Base-by-base conservation (phyloP, 2,797 vertebrate species). In the Paramormyrops hopkinsi region DNA sequence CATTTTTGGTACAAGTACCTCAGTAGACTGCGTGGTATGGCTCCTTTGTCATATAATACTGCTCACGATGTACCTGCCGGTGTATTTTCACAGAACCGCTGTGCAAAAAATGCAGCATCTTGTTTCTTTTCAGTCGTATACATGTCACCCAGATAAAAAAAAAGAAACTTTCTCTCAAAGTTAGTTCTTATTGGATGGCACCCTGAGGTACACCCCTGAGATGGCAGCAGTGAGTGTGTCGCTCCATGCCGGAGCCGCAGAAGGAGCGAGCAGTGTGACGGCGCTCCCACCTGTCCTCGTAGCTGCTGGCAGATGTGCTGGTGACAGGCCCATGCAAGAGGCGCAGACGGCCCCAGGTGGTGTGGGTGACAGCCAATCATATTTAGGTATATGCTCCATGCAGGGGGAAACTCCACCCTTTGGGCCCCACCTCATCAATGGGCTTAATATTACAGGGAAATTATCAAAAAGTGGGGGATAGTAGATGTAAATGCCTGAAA, bases 281-380 rank as follows among this genome's bases (percentile, higher is more conserved):
- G 33, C 17, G 54, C 17, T 59, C 22, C 73, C 53, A 76, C 54
- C 56, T 19, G 51, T 65, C 83, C 22, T 83, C 19, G 9, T 17
- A 51, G 29, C 33, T 82, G 69, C 93, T 95, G 93, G 94, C 95
- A 96, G 95, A 95, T 96, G 95, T 95, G 94, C 93, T 94, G 93
- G 94, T 95, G 94, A 95, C 94, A 95, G 94, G 94, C 93, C 93
- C 95, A 94, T 94, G 95, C 94, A 94, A 94, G 91, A 29, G 86
- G 37, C 54, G 11, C 44, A 22, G 41, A 37, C 89, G 33, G 93
- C 93, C 96, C 95, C 96, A 96, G 95, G 95, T 96, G 96, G 94
- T 92, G 91, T 92, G 89, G 93, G 94, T 96, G 96, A 95, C 94
- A 95, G 95, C 95, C 96, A 96, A 95, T 96, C 95, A 96, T 96